Conservation (phyloP, 2,888 invertebrate species). For the Chymomyza fuscimana region DNA sequence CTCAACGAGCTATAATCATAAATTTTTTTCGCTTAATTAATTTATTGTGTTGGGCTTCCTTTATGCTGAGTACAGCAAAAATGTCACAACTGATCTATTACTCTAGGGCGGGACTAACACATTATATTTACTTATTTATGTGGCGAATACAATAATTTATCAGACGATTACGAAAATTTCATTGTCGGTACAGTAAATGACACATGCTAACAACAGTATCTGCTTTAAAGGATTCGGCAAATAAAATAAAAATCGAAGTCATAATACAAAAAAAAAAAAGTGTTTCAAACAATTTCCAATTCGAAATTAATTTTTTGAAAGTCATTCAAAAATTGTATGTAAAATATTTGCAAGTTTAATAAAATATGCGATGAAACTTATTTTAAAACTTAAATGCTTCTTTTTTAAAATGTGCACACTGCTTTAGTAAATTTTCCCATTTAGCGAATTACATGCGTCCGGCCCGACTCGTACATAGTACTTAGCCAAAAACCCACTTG, state of each 20-base stretch:
- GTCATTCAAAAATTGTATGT: too few relatives aligned
- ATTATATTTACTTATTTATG: not conserved
- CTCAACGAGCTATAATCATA: constrained; percentile 51
- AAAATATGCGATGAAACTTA: too few relatives aligned
- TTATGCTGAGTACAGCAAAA: constrained; percentile 12
- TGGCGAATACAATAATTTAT: not conserved
- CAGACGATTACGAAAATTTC: not conserved
- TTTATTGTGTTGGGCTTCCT: constrained; percentile 40
- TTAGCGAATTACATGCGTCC: not conserved
- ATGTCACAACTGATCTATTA: constrained; percentile 13
- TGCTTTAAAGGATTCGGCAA: too few relatives aligned
- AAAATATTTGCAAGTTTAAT: too few relatives aligned
- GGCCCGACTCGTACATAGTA: not conserved
- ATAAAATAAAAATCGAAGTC: too few relatives aligned
- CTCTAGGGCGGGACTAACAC: not conserved
- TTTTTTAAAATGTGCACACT: not conserved
- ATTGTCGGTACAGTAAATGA: too few relatives aligned
- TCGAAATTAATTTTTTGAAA: too few relatives aligned
- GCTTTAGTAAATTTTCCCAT: not conserved
- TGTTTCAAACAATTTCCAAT: too few relatives aligned
- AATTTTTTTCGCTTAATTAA: constrained; percentile 66
- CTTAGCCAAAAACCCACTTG: not conserved
- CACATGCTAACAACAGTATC: too few relatives aligned
- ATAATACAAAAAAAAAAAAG: too few relatives aligned
- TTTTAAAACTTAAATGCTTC: not conserved